Base-by-base conservation (phyloP, 2,113 vertebrate genomes). In the Neopipo cinnamomea region DNA sequence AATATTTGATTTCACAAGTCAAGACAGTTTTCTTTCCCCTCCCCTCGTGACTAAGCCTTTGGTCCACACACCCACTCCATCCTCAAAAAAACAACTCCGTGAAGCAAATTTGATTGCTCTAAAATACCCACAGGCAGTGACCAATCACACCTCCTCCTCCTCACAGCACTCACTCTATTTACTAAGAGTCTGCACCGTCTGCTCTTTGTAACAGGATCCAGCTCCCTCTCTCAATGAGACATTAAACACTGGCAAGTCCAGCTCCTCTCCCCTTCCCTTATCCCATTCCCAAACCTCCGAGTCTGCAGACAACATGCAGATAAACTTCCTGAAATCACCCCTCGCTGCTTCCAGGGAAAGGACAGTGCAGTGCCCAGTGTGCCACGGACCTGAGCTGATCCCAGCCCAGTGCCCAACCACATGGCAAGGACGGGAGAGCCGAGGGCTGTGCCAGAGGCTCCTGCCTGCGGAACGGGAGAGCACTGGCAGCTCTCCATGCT, bases 11-110 rank as follows among this genome's bases (percentile, higher is more conserved):
- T 66, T 90, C 95, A 91, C 85, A 80, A 92, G 93, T 88, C 85
- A 96, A 88, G 85, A 73, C 70, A 62, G 39, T 66, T 89, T 86
- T 83, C 90, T 90, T 89, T 88, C 88, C 88, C 91, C 83, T 89
- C 93, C 91, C 88, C 87, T 96, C 14, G 10, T 93, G 90, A 96
- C 91, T 90, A 95, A 88, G 94, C 68, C 92, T 93, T 89, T 88
- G 91, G 93, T 96, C 93, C 63, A 61, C 94, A 97, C 91, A 35
- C 96, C 96, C 95, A 95, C 95, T 93, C 93, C 87, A 81, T 86
- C 93, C 86, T 73, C 80, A 79, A 82, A 96, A 90, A 96, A 96
- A 88, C 68, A 89, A 82, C 94, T 75, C 42, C 6, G 6, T 20
- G 89, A 92, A 95, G 95, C 76, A 65, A 95, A 88, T 85, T 85